phyloP scores from a whole-genome alignment of 2,797 vertebrate genomes.

The Peromyscus attwateri region DNA sequence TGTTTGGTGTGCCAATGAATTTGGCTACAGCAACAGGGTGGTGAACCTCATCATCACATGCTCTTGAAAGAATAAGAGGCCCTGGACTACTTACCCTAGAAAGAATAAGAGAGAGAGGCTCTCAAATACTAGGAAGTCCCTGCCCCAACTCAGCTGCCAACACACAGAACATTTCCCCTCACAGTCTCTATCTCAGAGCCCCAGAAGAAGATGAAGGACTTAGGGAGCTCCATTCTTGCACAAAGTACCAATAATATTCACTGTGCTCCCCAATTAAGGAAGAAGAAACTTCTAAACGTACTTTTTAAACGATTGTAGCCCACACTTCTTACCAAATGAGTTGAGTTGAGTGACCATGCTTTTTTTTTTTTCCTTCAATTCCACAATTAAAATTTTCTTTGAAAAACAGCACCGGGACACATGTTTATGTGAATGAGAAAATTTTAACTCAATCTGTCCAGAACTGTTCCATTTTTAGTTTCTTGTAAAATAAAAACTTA shows the following conservation, averaged over 20 bases:
- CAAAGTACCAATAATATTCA: neutral
- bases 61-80: neutral
- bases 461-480: conserved; percentile 73
- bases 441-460: conserved; percentile 61
- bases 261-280: neutral
- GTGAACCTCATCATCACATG: neutral
- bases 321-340: conserved; percentile 39
- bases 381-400: conserved; percentile 68
- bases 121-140: neutral
- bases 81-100: neutral
- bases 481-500: conserved; percentile 71
- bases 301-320: conserved; percentile 24
- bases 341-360: neutral
- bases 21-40: neutral
- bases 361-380: neutral
- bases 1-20: neutral
- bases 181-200: neutral
- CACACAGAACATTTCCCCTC: neutral
- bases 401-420: conserved; percentile 53
- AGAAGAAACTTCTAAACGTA: conserved; percentile 75
- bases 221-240: neutral
- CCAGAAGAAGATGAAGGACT: neutral
- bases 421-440: conserved; percentile 58
- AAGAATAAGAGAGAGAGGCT: neutral
- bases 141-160: neutral